phyloP scores from a whole-genome alignment of 2,113 vertebrate genomes.

The Sakesphorus luctuosus region DNA sequence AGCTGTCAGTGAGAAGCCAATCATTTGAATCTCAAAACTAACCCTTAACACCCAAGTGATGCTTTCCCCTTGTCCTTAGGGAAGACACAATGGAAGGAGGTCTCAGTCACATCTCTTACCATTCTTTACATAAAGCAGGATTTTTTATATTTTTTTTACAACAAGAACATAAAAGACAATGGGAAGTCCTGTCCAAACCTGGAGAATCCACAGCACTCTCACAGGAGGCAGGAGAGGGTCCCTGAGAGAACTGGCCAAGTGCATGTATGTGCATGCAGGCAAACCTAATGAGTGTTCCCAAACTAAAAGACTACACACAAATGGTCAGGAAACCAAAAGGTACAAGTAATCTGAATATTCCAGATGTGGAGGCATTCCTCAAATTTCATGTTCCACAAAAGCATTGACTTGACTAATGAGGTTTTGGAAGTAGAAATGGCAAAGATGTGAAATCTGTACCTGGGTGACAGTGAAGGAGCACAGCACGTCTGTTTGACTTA shows the following conservation, averaged over 20 bases:
- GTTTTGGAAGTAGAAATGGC: not conserved
- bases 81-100: not conserved
- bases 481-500: not conserved
- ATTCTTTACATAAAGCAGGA: not conserved
- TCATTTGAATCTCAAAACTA: not conserved
- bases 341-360: not conserved
- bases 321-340: not conserved
- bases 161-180: not conserved
- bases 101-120: not conserved
- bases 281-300: not conserved
- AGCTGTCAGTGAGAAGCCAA: not conserved
- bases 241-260: not conserved
- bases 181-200: not conserved
- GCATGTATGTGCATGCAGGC: too few species aligned
- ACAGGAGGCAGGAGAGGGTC: fast-evolving
- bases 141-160: not conserved
- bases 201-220: not conserved
- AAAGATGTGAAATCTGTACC: not conserved
- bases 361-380: not conserved
- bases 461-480: not conserved
- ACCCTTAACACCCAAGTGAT: not conserved
- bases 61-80: not conserved
- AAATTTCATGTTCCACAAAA: not conserved
- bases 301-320: not conserved
- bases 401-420: not conserved